Conservation (phyloP, 2,797 vertebrate genomes). For the Falco berigora region DNA sequence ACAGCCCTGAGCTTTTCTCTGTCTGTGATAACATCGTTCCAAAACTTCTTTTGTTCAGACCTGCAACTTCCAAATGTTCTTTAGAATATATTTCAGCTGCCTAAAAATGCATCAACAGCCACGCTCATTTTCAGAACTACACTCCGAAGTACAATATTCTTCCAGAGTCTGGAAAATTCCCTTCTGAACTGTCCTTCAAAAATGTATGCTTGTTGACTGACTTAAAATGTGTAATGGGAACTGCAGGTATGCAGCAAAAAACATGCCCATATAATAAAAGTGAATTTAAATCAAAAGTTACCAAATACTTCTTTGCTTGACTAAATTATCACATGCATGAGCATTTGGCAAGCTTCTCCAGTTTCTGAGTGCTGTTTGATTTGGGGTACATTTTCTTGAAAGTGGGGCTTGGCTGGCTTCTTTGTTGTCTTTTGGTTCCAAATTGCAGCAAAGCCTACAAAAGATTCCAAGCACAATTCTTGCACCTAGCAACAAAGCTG, state of each 20-base stretch:
- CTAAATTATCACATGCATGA: background rate
- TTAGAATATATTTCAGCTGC: background rate
- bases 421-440: background rate
- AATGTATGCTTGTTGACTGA: background rate
- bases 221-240: background rate
- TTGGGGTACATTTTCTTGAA: background rate
- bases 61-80: background rate
- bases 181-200: background rate
- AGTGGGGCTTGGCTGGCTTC: background rate
- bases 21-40: background rate
- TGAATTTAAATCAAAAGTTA: background rate
- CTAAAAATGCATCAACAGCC: background rate
- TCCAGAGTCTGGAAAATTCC: background rate
- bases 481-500: constrained; percentile 10
- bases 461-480: background rate
- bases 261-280: background rate
- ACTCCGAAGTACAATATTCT: constrained; percentile 38
- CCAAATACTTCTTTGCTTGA: background rate
- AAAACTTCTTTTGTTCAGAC: constrained; percentile 11
- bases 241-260: background rate
- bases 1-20: background rate
- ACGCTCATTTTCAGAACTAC: constrained; percentile 9
- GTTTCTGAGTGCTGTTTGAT: background rate
- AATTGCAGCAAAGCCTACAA: background rate
- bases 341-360: background rate